Percentiles rank a stretch among this genome's conserved stretches.
These are phyloP conservation scores for Sceliomorpha sp. DNA, from an alignment of 2,888 invertebrate species.

Conservation along the genomic window DNA sequence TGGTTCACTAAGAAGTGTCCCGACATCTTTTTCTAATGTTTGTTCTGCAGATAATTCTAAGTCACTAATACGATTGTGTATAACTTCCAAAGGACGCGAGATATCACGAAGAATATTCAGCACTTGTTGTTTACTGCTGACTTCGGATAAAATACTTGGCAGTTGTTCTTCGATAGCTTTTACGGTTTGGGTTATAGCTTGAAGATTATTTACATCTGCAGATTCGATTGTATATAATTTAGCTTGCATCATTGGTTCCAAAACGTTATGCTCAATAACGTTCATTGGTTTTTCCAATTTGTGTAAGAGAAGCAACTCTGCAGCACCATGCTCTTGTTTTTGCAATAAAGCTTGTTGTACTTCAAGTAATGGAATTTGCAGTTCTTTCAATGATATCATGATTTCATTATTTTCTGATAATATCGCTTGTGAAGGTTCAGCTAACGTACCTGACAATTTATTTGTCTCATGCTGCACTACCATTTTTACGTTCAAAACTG, in stretches of 20 bases:
- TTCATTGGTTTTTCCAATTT: slow-evolving; percentile 61
- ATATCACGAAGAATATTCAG: slow-evolving; percentile 62
- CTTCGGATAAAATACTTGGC: slow-evolving; percentile 56
- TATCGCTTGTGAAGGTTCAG: slow-evolving; percentile 40
- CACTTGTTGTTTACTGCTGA: slow-evolving; percentile 60
- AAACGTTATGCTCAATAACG: slow-evolving; percentile 59
- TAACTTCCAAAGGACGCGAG: slow-evolving; percentile 63
- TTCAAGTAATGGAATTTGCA: slow-evolving; percentile 55
- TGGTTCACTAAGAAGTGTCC: slow-evolving; percentile 62
- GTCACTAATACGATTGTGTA: slow-evolving; percentile 61
- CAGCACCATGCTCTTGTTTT: slow-evolving; percentile 60
- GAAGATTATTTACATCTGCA: slow-evolving; percentile 33
- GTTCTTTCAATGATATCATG: slow-evolving; percentile 46
- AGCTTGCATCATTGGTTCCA: slow-evolving; percentile 52
- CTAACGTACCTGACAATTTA: slow-evolving; percentile 24
- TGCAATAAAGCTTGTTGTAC: slow-evolving; percentile 55
- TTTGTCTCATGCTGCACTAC: slow-evolving; percentile 30
- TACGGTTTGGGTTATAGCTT: slow-evolving; percentile 46
- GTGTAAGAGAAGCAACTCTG: slow-evolving; percentile 65
- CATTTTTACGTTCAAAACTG: slow-evolving; percentile 49
- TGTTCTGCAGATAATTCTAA: slow-evolving; percentile 56
- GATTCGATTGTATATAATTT: slow-evolving; percentile 31
- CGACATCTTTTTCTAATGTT: slow-evolving; percentile 64
- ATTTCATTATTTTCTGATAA: slow-evolving; percentile 43
- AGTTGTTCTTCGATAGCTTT: slow-evolving; percentile 59